Conservation (phyloP, 2,888 invertebrate species). For the Seira musarum region DNA sequence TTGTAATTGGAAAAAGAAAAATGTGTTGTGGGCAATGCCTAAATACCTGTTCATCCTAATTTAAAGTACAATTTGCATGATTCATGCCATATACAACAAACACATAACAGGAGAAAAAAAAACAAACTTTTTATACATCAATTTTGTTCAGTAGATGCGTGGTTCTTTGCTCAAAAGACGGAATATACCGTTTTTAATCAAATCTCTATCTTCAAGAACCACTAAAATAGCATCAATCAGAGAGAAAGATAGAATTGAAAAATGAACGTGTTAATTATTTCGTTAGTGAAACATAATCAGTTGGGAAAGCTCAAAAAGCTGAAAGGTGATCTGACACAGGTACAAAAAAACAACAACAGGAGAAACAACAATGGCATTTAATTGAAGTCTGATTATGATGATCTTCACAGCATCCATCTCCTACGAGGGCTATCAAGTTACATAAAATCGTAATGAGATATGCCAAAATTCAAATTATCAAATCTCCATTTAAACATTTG, state of each 20-base stretch:
- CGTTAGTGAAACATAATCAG: conserved; percentile 19
- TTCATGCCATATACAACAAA: no score
- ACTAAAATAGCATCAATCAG: not conserved
- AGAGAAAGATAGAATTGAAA: not conserved
- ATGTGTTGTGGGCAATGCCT: not conserved
- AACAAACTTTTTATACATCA: no score
- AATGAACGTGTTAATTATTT: conserved; percentile 12
- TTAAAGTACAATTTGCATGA: not conserved
- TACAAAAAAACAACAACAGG: not conserved
- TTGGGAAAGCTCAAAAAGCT: conserved; percentile 4
- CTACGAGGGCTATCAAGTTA: conserved; percentile 11
- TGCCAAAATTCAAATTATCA: conserved; percentile 17
- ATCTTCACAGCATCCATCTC: not conserved
- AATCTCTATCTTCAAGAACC: not conserved
- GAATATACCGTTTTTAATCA: conserved; percentile 11
- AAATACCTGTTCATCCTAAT: not conserved
- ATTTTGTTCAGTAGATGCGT: no score
- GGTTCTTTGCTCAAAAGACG: not conserved
- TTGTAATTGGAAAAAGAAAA: no score
- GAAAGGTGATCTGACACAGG: conserved; percentile 13
- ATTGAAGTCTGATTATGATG: conserved; percentile 12
- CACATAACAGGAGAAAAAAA: no score
- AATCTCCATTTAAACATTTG: not conserved
- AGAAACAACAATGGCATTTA: conserved; percentile 19
- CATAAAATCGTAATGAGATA: conserved; percentile 14